Base-by-base conservation (phyloP, 2,797 vertebrate species). In the Euthynnus affinis region DNA sequence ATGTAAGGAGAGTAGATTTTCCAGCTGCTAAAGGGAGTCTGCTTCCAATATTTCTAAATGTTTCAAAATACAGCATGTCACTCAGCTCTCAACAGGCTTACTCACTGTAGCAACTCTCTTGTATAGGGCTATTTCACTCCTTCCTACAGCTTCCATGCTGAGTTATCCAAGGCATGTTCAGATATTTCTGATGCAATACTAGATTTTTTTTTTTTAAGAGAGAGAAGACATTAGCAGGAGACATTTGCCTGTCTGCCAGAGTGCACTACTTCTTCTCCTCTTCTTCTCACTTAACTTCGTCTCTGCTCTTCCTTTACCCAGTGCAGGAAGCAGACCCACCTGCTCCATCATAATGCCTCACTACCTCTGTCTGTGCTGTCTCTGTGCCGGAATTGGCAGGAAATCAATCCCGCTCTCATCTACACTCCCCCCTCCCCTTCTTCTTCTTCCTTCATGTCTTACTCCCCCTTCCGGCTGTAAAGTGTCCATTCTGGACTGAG, bases 321-420 rank as follows among this genome's bases (percentile, higher is more conserved):
- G 63, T 22, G 56, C 73, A 87, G 85, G 81, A 89, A 87, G 74
- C 86, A 80, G 67, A 88, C 75, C 82, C 90, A 91, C 92, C 91
- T 87, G 91, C 87, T 89, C 85, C 76, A 78, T 83, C 85, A 81
- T 61, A 73, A 90, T 74, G 88, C 86, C 87, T 89, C 74, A 61
- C 85, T 81, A 73, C 78, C 75, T 85, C 89, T 80, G 82, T 87
- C 84, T 67, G 64, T 27, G 82, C 81, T 80, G 65, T 80, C 81
- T 87, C 84, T 67, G 62, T 32, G 82, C 81, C 80, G 65, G 84
- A 87, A 90, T 91, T 91, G 91, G 90, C 91, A 91, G 89, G 78
- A 93, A 93, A 92, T 92, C 91, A 90, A 93, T 92, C 81, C 81
- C 12, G 17, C 70, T 73, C 84, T 87, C 88, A 81, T 92, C 82